Base-by-base conservation (phyloP, 2,888 invertebrate species). In the Plagiodera versicolora region DNA sequence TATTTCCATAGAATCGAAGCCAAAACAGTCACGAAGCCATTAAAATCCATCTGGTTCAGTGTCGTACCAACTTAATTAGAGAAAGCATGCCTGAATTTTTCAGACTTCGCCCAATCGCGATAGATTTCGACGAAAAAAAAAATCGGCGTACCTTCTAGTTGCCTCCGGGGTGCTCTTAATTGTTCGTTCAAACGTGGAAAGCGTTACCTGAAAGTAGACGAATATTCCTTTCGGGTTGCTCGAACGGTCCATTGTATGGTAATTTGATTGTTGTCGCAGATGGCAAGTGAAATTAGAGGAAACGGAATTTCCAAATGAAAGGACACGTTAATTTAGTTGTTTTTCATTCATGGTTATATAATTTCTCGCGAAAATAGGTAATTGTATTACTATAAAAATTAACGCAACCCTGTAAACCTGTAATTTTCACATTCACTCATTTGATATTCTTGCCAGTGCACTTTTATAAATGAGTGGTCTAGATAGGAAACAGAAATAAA, bases 1-100 rank as follows among this genome's bases (percentile, higher is more conserved):
- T 14, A 39, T 39, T 39, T 39, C 39, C 39, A 39, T 39, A n/a
- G 39, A 56, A 60, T 60, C 57, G 49, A 48, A 58, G 18, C 45
- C 59, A 52, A 60, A 61, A 58, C 20, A 59, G 64, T 64, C 64
- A 64, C 64, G 64, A 61, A 45, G 10, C 51, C 54, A 50, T 63
- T 56, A 53, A 39, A 45, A 53, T 59, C 39, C 30, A 35, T 39
- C 60, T 30, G 44, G 47, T 30, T 18, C 58, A 46, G 48, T 47
- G 55, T 45, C 51, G 45, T 59, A 57, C 24, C 24, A 5, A 56
- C 49, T 59, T 64, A 64, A 64, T 64, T 64, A 61, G 61, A 64
- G 64, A 64, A 64, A 64, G 64, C 57, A 20, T 32, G 53, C 17
- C 19, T 45, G 1, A 44, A 14, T 45, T 53, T 53, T 53, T 53